phyloP scores from a whole-genome alignment of 1,140 invertebrate species.

The Lordiphosa mommai region DNA sequence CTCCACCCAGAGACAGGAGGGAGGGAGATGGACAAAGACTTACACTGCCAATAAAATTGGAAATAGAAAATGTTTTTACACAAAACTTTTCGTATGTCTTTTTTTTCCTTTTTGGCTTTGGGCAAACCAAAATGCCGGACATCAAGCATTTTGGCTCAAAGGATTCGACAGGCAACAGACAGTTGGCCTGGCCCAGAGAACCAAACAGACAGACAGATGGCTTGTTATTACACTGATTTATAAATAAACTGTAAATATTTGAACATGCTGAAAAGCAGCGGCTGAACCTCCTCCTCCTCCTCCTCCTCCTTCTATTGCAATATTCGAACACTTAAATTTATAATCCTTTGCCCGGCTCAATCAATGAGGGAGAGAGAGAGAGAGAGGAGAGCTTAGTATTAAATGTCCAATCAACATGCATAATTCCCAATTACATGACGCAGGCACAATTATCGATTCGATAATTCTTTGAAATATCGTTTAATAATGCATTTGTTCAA shows the following conservation, averaged over 20 bases:
- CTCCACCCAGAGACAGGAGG: background rate
- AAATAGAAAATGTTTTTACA: conserved; percentile 74
- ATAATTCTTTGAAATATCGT: no score
- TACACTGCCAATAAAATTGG: conserved; percentile 71
- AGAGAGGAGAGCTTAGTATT: no score
- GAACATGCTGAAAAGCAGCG: conserved; percentile 32
- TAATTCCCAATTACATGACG: no score
- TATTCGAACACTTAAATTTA: no score
- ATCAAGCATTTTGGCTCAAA: conserved; percentile 15
- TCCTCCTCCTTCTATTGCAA: no score
- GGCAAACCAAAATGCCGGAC: conserved; percentile 47
- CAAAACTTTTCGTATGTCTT: conserved; percentile 55
- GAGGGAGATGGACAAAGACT: conserved; percentile 9
- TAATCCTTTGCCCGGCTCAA: no score
- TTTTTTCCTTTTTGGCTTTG: conserved; percentile 6
- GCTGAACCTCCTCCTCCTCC: background rate
- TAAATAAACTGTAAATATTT: conserved; percentile 77
- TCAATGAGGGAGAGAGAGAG: no score
- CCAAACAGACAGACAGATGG: conserved; percentile 41
- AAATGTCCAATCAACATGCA: no score
- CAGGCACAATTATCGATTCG: no score
- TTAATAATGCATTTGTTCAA: no score
- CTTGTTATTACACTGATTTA: conserved; percentile 77
- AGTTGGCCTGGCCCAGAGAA: background rate
- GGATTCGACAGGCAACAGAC: conserved; percentile 46